Base-by-base conservation (phyloP, 2,797 vertebrate genomes). In the Petrocephalus schoutedeni region DNA sequence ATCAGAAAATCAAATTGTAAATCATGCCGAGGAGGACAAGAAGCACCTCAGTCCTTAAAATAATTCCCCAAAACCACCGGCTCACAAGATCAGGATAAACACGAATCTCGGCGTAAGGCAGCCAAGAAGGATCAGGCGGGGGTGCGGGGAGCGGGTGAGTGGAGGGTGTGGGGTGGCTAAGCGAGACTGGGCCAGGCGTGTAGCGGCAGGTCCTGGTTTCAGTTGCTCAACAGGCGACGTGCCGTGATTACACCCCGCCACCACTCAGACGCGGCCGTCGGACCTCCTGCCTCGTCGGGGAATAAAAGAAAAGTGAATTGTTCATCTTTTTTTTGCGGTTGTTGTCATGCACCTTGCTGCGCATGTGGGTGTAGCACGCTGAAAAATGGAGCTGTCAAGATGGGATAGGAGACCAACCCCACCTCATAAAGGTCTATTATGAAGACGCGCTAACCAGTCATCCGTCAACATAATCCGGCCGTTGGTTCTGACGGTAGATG, bases 121-220 rank as follows among this genome's bases (percentile, higher is more conserved):
- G 56, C 87, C 23, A 61, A 85, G 74, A 49, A 51, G 56, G 32
- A 3, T 6, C 14, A 7, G 80, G 80, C 4, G 59, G 19, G 6
- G 16, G 59, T 49, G 23, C 2, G 19, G 41, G n/a, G 54, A 21
- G 67, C 64, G 53, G 23, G 36, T 2, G 10, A 14, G 53, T 0
- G 56, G 87, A 1, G 0, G 87, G 7, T 1, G 5, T 9, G 71
- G 87, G 14, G 32, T 28, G 23, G n/a, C 10, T n/a, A 32, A 86
- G 93, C 2, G 71, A 77, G 71, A 77, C 71, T 77, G 41, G 57
- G 74, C 6, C 49, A 19, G 45, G 90, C 96, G 94, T 93, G 96
- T 94, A 91, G 64, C 61, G 93, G 95, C 96, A 93, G 93, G 96
- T 91, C 90, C 54, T 12, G 94, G 95, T 96, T 96, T 96, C 96